Evolutionary conservation across 2,888 invertebrate genomes (phyloP), one percentile per base, ranked within the genome.

Genomic region (Frankliniella intonsa): DNA sequence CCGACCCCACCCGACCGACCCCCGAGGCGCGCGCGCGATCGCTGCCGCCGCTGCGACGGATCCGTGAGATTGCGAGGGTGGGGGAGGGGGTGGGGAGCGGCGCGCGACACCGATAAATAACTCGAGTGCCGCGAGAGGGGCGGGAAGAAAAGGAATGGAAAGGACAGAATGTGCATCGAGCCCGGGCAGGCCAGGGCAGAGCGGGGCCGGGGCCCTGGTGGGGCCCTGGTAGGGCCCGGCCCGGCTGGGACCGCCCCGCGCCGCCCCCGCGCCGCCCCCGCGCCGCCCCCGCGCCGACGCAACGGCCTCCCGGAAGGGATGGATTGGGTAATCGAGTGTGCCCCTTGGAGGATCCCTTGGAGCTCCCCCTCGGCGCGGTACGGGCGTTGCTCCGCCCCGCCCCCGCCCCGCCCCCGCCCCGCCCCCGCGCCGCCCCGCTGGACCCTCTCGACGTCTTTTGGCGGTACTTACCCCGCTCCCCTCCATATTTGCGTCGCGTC

Each of bases 311-410:
- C 17, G 62, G 25, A 76, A 76, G 69, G 69, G 69, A 76, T 25
- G 69, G 69, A 76, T 76, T 76, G 69, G 69, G 69, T 76, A 76
- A 76, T 76, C 69, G 69, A 76, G 69, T 76, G 69, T 76, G 69
- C 25, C 69, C 69, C 69, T 76, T 76, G 22, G 25, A 62, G 25
- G 69, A 22, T 22, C 65, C 65, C n/a, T n/a, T 1, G 19, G 65
- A n/a, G 12, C 10, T 76, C 9, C 69, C 22, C 22, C 22, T 12
- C 69, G 69, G 25, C 69, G 38, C 14, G 11, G 55, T 12, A 22
- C 22, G 22, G 69, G 22, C 25, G 22, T 11, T 5, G 25, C 25
- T 9, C 22, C 25, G 69, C 25, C 25, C 11, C 69, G 69, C 10
- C 25, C 25, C 25, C 22, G 5, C 69, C 69, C 5, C 69, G 69